Evolutionary conservation across 2,797 vertebrate species (phyloP), one percentile per base, ranked within the genome.

Genomic region (Oreonectes daqikongensis): DNA sequence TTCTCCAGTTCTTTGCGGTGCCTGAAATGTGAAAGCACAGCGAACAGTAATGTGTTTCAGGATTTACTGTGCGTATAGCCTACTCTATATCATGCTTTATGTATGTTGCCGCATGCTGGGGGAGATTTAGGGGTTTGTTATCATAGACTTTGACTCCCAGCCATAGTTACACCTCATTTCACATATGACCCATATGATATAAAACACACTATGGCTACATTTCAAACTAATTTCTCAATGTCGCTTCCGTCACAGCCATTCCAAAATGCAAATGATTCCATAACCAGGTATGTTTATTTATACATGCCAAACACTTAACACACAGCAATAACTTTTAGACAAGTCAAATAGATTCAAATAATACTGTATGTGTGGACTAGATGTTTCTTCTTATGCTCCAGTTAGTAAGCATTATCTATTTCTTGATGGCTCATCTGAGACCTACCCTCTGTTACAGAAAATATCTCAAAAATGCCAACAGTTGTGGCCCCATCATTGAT

Each of bases 161-260:
- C 75, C 72, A 83, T 72, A 38, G 57, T 44, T 69, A 75, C 64
- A 76, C 46, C 24, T 80, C 52, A 79, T 79, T 78, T 81, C 22
- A 79, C 50, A 63, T 35, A 61, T 66, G 22, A 63, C 32, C 52
- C 68, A 22, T 35, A 52, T 79, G 46, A 73, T 70, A 77, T 73
- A 71, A 70, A 76, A 81, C 64, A 73, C 65, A 64, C 79, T 44
- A 48, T 69, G 42, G 65, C 15, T 60, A 24, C 17, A 68, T 68
- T 68, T 63, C 69, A 35, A 57, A 40, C 26, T 26, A 42, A 63
- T 46, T 64, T 32, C 69, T 81, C 75, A 68, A 75, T 59, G 70
- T 68, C 69, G 50, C 26, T 61, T 61, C 57, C 46, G 59, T 66
- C 35, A 20, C 18, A 81, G 59, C 59, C 28, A 60, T 72, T 69